Base-by-base conservation (phyloP, 2,113 vertebrate genomes). In the Sapayoa aenigma region DNA sequence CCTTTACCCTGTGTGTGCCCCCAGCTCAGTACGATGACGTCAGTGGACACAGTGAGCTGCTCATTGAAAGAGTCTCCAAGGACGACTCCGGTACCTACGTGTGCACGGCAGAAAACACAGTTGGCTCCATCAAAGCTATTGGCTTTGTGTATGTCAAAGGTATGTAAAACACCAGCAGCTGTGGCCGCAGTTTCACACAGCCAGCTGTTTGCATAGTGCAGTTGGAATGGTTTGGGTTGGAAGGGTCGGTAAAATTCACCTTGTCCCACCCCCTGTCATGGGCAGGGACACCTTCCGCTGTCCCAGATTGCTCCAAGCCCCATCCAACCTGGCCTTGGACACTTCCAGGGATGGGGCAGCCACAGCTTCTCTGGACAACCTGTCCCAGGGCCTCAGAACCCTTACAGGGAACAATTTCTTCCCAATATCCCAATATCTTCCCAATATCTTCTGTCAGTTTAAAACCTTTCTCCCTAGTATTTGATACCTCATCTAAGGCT, bases 111-210 rank as follows among this genome's bases (percentile, higher is more conserved):
- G 98, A 99, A 97, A 99, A 99, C 96, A 94, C 69, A 1, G 98
- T 99, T 44, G 99, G 99, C 86, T 98, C 98, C 73, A 98, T 99
- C 95, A 99, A 98, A 94, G 99, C 99, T 12, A 96, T 99, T 92
- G 99, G 98, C 37, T 99, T 98, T 63, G 99, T 99, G 46, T 98
- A 98, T 23, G 98, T 99, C 92, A 99, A 99, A 99, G 99, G 99
- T 99, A 97, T 28, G 94, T 91, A 53, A 78, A 72, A 37, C 28
- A 35, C 21, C 30, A 22, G 49, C 21, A 53, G 11, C 5, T 73
- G 37, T 63, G 55, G 21, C 49, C 13, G 3, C 50, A 67, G 50
- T 74, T 78, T 69, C 60, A 42, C 14, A 17, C 12, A 63, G 27
- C 21, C 28, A 6, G 69, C 31, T 65, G 14, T 60, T 77, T 67